Evolutionary conservation across 2,888 invertebrate genomes (phyloP), one percentile per base, ranked within the genome.

Genomic region (Lasioglossum lativentre): DNA sequence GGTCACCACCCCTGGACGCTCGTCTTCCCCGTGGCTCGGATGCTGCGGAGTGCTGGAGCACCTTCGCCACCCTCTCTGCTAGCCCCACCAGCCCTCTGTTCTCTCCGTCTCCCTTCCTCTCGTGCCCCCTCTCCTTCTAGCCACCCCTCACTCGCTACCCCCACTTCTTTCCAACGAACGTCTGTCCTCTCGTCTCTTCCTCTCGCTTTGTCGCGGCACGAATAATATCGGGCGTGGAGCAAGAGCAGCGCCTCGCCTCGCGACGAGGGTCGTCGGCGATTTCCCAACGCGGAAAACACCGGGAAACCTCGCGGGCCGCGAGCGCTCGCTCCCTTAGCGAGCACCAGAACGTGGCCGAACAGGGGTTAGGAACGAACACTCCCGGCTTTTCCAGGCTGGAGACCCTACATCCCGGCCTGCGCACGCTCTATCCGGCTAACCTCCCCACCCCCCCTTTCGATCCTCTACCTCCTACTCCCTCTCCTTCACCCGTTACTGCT

Each of bases 1-100:
- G 92, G 90, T 90, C 91, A 91, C 89, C 90, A 92, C 88, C 91
- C 92, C 89, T 92, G 90, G 80, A 82, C 79, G 79, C 72, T 80
- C 70, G 86, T 75, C 82, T 82, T 85, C 77, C 82, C 79, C 79
- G 82, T 82, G 78, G 80, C 84, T 85, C 86, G 83, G 87, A 87
- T 86, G 86, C 87, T 86, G 87, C 83, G 87, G 87, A 82, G 78
- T 38, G 81, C 79, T 80, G 80, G 82, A 86, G 42, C 78, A 85
- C 84, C 87, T 80, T 81, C 72, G 72, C 85, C 88, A 72, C 83
- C 81, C 87, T 75, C 81, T 56, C 66, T 16, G 27, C 12, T 74
- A n/a, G 27, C 38, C 66, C 71, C 56, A 71, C 82, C 19, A 30
- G 42, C 74, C 38, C 80, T 56, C 52, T 3, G 40, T n/a, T n/a